phyloP scores from a whole-genome alignment of 2,888 invertebrate genomes.

The Himalopsyche tibetana region DNA sequence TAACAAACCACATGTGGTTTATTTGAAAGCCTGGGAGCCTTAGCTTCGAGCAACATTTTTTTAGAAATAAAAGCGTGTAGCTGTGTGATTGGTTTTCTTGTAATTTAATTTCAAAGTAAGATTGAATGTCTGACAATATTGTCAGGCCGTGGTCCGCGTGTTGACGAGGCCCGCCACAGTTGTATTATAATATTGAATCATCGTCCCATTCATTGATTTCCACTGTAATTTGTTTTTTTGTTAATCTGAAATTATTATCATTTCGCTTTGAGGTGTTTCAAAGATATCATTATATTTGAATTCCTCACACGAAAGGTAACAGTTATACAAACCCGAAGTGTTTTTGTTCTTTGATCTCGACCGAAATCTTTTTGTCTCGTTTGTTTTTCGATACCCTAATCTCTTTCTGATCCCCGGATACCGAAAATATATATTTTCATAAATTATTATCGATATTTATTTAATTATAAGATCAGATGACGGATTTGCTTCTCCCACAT shows the following conservation, averaged over 20 bases:
- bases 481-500: too few relatives aligned
- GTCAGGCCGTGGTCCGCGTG: not conserved
- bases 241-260: slow-evolving; percentile 43
- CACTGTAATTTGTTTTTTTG: slow-evolving; percentile 43
- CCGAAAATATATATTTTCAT: not conserved
- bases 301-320: slow-evolving; percentile 40
- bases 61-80: too few relatives aligned
- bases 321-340: slow-evolving; percentile 37
- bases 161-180: not conserved
- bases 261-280: slow-evolving; percentile 27
- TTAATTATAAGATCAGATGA: too few relatives aligned
- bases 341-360: slow-evolving; percentile 25
- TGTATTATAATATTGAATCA: slow-evolving; percentile 30
- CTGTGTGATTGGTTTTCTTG: too few relatives aligned
- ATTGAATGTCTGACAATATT: not conserved
- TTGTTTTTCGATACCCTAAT: slow-evolving; percentile 37
- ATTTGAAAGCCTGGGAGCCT: too few relatives aligned
- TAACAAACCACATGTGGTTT: too few relatives aligned
- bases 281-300: slow-evolving; percentile 38
- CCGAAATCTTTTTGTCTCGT: slow-evolving; percentile 2
- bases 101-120: too few relatives aligned
- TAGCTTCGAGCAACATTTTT: too few relatives aligned
- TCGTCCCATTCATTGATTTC: slow-evolving; percentile 38
- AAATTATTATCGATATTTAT: too few relatives aligned
- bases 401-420: slow-evolving; percentile 17